phyloP scores from a whole-genome alignment of 2,113 vertebrate species.

The Hypomesus transpacificus region DNA sequence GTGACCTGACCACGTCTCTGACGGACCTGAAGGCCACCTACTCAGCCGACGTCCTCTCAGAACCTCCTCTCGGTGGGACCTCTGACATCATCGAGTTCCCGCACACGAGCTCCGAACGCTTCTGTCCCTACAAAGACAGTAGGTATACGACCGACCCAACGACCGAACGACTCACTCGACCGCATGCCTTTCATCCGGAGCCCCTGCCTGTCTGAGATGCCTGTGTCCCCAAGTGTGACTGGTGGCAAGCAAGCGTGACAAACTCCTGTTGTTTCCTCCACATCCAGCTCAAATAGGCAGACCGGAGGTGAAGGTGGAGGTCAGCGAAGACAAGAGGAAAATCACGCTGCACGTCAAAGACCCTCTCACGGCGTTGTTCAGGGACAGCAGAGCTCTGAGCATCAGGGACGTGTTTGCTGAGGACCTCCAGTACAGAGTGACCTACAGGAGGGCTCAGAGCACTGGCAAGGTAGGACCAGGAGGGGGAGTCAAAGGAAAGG shows the following conservation, averaged over 20 bases:
- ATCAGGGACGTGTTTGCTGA: conserved; percentile 79
- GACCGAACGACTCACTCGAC: neutral
- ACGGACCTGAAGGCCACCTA: conserved; percentile 68
- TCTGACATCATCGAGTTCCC: conserved; percentile 61
- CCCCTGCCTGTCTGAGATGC: neutral
- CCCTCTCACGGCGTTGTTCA: conserved; percentile 66
- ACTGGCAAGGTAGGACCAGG: conserved; percentile 80
- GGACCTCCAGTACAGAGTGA: conserved; percentile 77
- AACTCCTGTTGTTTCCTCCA: conserved; percentile 6
- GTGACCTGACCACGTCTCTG: conserved; percentile 78
- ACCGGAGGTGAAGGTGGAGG: conserved; percentile 69
- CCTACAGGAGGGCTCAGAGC: conserved; percentile 80
- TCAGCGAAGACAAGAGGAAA: conserved; percentile 53
- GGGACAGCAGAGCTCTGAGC: conserved; percentile 60
- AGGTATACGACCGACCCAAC: conserved; percentile 66
- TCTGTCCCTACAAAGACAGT: conserved; percentile 87
- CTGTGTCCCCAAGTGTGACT: neutral
- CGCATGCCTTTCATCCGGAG: too few species aligned
- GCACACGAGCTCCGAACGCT: conserved; percentile 59
- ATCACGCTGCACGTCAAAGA: conserved; percentile 73
- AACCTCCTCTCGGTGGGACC: accelerated
- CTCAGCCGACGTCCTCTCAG: conserved; percentile 73
- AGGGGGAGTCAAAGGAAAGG: neutral
- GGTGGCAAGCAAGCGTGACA: conserved; percentile 1
- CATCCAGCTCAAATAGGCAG: conserved; percentile 77